Base-by-base conservation (phyloP, 2,113 vertebrate species). In the Gadus macrocephalus region DNA sequence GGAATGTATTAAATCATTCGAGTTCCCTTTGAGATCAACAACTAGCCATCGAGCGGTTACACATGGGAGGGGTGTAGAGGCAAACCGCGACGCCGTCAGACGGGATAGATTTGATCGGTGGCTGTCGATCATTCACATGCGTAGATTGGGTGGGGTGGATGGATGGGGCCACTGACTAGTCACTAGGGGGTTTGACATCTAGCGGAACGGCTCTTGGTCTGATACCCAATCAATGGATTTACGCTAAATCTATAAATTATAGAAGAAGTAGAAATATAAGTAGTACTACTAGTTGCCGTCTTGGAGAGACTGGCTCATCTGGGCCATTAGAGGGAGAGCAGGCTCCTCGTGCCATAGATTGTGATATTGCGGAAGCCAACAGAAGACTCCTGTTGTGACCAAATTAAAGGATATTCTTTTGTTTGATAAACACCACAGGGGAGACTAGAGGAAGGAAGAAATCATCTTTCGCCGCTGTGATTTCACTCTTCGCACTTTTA, bases 331-430 rank as follows among this genome's bases (percentile, higher is more conserved):
- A n/a, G 60, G 69, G 77, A 70, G 79, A 62, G 65, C 72, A 70
- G 70, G 74, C 68, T 85, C 83, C 81, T 81, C 74, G 77, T 65
- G 72, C 77, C 71, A 79, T 73, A 71, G 77, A 83, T 81, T 80
- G 59, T 66, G 64, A 61, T 35, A 35, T 15, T 81, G 75, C 75
- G 28, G 69, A 80, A 72, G 80, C 71, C 77, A 83, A 81, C 81
- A 78, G 81, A 73, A 81, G 55, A 78, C 85, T 74, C 89, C 89
- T 74, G 85, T 83, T 70, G 88, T 70, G 88, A 86, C 85, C 84
- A 90, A 91, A 91, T 89, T 89, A 90, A 89, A 90, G 85, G 76
- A 84, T 90, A 79, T 82, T 89, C 83, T 80, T 91, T 90, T 92
- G 89, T 91, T 91, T 88, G 87, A 84, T 87, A 83, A 88, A 87